Evolutionary conservation across 2,888 invertebrate species (phyloP).

Genomic region (Actias luna): DNA sequence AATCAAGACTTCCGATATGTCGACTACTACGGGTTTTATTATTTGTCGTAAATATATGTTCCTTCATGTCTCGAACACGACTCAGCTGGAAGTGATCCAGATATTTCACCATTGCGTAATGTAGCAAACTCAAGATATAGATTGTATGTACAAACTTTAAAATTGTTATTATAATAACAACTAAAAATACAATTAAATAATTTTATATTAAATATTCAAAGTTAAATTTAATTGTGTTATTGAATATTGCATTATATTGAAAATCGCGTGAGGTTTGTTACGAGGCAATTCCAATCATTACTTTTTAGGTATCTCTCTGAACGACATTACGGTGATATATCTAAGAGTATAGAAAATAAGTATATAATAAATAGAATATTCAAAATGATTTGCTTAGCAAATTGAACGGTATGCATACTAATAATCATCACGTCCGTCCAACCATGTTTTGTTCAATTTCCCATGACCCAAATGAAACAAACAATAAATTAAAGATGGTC

Average conservation of each 20-base stretch:
- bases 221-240: too few species aligned
- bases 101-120: constrained; percentile 40
- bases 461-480: neutral
- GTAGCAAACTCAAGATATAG: constrained; percentile 22
- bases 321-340: neutral
- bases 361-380: neutral
- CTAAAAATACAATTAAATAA: too few species aligned
- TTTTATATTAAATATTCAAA: too few species aligned
- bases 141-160: too few species aligned
- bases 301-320: too few species aligned
- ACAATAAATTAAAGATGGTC: neutral
- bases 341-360: too few species aligned
- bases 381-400: neutral
- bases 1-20: neutral
- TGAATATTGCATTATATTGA: too few species aligned
- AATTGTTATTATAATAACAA: too few species aligned
- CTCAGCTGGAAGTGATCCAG: constrained; percentile 48
- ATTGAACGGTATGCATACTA: neutral
- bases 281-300: too few species aligned
- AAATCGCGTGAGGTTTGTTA: too few species aligned
- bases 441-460: neutral
- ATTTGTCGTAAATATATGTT: neutral
- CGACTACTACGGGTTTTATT: neutral
- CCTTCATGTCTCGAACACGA: neutral
- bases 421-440: neutral